Base-by-base conservation (phyloP, 2,888 invertebrate genomes). In the Yponomeuta malinellus region DNA sequence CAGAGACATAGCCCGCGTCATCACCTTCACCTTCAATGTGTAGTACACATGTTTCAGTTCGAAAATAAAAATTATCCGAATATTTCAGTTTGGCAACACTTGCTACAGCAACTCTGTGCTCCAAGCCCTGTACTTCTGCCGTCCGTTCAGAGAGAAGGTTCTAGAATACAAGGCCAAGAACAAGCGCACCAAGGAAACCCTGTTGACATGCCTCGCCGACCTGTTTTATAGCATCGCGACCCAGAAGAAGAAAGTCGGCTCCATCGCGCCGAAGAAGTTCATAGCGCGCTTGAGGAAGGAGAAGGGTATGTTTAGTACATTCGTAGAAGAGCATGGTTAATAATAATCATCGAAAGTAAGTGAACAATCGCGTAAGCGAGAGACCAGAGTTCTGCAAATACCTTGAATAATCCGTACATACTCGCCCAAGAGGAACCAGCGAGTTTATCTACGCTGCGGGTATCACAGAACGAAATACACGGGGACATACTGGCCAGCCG, bases 41-140 rank as follows among this genome's bases (percentile, higher is more conserved):
- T 37, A 37, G 37, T 37, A 37, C 37, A 5, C 12, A 5, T 1
- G 3, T 59, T 59, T 59, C 52, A 2, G 3, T 59, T 59, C 2
- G 12, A 59, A 2, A 12, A 12, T 15, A 1, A 4, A 3, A 15
- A 12, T 59, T 5, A 15, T 52, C 12, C 12, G 10, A 12, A 12
- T 15, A 59, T 94, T 95, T 76, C 93, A 97, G 97, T 99, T 99
- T 94, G 99, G 99, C 78, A 99, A 99, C 92, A 99, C 99, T 48
- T 99, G 99, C 92, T 99, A 99, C 89, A 99, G 99, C 88, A 99
- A 99, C 92, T 99, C 99, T 67, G 99, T 99, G 78, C 94, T 99
- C 76, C 99, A 99, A 94, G 99, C 99, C 48, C 93, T 99, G 75
- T 99, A 99, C 89, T 99, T 99, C 90, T 99, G 99, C 92, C 97